Evolutionary conservation across 2,113 vertebrate species (phyloP).

Genomic region (Pitta sordida): DNA sequence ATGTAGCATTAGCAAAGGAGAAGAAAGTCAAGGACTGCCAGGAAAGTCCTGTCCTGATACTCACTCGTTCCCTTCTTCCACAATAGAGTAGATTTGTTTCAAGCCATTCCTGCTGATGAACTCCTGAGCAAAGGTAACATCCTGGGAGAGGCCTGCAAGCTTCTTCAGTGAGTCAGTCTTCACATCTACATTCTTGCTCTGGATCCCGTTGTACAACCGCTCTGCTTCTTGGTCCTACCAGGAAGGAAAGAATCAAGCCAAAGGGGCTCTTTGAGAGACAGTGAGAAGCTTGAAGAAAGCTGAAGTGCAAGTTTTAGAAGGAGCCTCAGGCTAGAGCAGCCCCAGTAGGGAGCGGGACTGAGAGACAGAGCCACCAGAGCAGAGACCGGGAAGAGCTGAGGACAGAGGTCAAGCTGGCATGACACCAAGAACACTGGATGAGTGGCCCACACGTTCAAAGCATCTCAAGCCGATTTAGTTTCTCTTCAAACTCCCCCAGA

Average conservation of each 20-base stretch:
- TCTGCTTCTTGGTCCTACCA: slow-evolving; percentile 89
- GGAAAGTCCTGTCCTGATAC: slow-evolving; percentile 44
- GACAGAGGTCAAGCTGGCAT: not conserved
- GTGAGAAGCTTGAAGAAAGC: not conserved
- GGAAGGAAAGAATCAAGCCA: slow-evolving; percentile 19
- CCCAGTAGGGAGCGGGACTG: not conserved
- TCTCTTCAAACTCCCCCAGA: not conserved
- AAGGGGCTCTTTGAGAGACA: not conserved
- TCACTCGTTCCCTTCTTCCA: slow-evolving; percentile 89
- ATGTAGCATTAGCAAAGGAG: not conserved
- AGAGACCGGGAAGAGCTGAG: not conserved
- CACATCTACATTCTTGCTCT: slow-evolving; percentile 80
- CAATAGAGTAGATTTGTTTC: slow-evolving; percentile 83
- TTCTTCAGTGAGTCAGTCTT: slow-evolving; percentile 87
- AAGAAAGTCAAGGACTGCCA: not conserved
- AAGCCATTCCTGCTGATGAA: slow-evolving; percentile 93
- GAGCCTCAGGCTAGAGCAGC: not conserved
- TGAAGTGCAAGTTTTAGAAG: not conserved
- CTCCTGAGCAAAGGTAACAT: slow-evolving; percentile 93
- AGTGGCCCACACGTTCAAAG: not conserved
- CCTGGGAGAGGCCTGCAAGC: slow-evolving; percentile 83
- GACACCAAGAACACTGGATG: not conserved
- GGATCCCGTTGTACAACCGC: slow-evolving; percentile 81
- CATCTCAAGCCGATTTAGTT: not conserved
- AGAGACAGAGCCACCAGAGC: not conserved